Evolutionary conservation across 2,888 invertebrate genomes (phyloP).

Genomic region (Leptarthrus brevirostris): DNA sequence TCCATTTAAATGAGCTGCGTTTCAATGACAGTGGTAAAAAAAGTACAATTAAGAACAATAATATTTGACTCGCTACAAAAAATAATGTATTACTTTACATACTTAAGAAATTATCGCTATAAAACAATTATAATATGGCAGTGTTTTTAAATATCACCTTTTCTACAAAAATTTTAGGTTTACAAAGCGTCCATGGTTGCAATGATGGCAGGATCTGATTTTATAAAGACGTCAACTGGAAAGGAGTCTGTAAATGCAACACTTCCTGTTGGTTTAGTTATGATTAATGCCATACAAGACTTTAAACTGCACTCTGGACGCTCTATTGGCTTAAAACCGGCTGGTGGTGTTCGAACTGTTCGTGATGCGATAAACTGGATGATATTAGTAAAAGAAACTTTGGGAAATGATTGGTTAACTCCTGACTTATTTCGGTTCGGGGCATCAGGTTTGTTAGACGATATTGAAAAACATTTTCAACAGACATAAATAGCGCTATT

Average conservation of each 20-base stretch:
- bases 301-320: conserved; percentile 77
- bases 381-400: conserved; percentile 81
- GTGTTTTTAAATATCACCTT: no score
- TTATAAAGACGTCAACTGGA: conserved; percentile 98
- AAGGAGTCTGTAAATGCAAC: conserved; percentile 97
- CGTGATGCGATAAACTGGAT: conserved; percentile 90
- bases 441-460: conserved; percentile 88
- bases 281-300: conserved; percentile 92
- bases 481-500: not conserved
- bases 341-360: conserved; percentile 91
- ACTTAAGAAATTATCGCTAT: no score
- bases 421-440: conserved; percentile 90
- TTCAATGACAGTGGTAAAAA: no score
- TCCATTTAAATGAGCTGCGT: no score
- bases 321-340: conserved; percentile 95
- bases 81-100: no score
- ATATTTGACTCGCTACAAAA: no score
- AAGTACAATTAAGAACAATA: no score
- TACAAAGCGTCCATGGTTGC: conserved; percentile 89
- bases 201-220: conserved; percentile 97
- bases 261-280: conserved; percentile 88
- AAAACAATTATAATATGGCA: no score
- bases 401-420: conserved; percentile 88
- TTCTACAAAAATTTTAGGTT: no score
- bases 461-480: conserved; percentile 71